Conservation (phyloP, 64 coral and sea anemone genomes). For the Pachyseris speciosa region DNA sequence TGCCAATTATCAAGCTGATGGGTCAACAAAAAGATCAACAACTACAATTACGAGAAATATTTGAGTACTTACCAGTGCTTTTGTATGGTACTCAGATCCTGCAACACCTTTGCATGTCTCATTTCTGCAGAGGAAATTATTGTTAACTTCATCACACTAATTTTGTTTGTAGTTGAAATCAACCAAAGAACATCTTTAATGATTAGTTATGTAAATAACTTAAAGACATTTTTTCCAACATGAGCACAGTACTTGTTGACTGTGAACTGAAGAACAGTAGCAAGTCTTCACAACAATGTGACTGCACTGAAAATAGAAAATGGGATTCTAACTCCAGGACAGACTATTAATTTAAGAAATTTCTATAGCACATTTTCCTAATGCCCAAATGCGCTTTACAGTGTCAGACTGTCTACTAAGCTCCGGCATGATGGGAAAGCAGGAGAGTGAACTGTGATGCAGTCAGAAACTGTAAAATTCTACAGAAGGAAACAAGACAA, state of each 20-base stretch:
- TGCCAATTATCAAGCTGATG: not conserved
- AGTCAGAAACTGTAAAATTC: no score
- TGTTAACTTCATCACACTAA: not conserved
- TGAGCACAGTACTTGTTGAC: not conserved
- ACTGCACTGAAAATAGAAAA: not conserved
- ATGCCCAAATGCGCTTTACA: no score
- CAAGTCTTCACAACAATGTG: not conserved
- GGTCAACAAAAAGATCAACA: no score
- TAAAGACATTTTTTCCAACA: not conserved
- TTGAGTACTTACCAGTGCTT: constrained; percentile 82
- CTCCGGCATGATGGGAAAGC: no score
- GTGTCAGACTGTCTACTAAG: no score
- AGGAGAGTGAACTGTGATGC: no score
- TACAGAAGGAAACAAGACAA: no score
- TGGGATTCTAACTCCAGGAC: no score
- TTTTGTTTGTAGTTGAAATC: not conserved
- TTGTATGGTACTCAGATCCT: constrained; percentile 89
- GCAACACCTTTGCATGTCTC: constrained; percentile 86
- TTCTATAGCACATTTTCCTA: no score
- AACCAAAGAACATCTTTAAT: no score
- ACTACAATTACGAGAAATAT: not conserved
- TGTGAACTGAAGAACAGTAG: not conserved
- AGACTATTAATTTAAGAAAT: no score
- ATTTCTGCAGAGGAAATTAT: constrained; percentile 38
- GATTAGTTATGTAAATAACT: no score